Conservation (phyloP, 2,113 vertebrate species). For the Cavia aperea region DNA sequence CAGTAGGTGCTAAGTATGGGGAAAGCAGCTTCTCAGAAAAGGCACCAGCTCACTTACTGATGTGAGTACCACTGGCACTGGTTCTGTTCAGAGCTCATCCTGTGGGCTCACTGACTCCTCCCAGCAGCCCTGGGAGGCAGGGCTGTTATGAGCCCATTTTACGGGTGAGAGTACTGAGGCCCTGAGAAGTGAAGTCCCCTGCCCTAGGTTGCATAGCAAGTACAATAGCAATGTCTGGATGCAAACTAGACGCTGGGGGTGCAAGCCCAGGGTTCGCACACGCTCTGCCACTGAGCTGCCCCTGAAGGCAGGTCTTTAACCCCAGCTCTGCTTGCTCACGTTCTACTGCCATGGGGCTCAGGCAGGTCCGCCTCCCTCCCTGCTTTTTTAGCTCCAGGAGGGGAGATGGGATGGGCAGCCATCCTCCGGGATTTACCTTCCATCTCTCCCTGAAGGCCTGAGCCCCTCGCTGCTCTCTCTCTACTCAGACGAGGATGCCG, state of each 20-base stretch:
- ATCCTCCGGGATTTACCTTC: background rate
- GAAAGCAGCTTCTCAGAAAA: background rate
- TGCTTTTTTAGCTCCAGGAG: background rate
- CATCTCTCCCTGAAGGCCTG: slow-evolving; percentile 20
- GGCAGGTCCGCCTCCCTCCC: background rate
- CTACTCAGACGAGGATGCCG: slow-evolving; percentile 32
- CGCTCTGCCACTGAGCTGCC: background rate
- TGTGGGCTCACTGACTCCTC: background rate
- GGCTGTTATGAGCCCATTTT: background rate
- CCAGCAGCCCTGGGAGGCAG: no score
- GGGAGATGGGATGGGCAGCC: background rate
- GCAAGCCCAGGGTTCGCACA: no score
- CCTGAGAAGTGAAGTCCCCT: background rate
- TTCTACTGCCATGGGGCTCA: no score
- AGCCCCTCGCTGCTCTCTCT: slow-evolving; percentile 56
- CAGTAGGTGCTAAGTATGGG: background rate
- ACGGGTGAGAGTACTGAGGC: background rate
- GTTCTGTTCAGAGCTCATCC: background rate
- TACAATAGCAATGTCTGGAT: background rate
- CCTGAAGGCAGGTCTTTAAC: background rate
- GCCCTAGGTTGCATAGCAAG: background rate
- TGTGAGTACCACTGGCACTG: background rate
- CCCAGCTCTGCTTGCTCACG: no score
- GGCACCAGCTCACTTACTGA: background rate
- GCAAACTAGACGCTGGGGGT: background rate